Evolutionary conservation across 2,888 invertebrate genomes (phyloP), one percentile per base, ranked within the genome.

Genomic region (Drosophila borealis): DNA sequence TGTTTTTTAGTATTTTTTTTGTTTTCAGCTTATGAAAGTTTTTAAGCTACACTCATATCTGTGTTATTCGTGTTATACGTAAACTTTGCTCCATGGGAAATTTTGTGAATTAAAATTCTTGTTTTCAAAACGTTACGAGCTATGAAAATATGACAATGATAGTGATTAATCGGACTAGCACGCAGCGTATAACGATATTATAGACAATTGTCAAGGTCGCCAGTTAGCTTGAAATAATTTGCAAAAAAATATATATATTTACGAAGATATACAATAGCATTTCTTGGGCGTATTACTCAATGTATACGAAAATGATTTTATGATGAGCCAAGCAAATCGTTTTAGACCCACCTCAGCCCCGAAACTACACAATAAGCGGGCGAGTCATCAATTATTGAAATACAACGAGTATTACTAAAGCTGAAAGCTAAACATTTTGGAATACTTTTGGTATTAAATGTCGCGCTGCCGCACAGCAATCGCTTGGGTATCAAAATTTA

Each of bases 91-190:
- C 36, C 53, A 72, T 77, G 77, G 36, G 56, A 67, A 70, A 50
- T 57, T 77, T 75, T 64, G 64, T 75, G 75, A 75, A 75, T 75
- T 75, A 72, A 74, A 66, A 10, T 45, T 17, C 9, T 11, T 59
- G 3, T 19, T n/a, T 9, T 45, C 17, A n/a, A 6, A 17, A 41
- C 37, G 37, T 46, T 75, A 36, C 62, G 50, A 66, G 39, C 41
- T 42, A 41, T 19, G 42, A 45, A 25, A 39, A 36, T n/a, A 51
- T 57, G 39, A 1, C 39, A 36, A 34, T 34, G 33, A 44, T 55
- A 53, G 25, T 60, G 63, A 67, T 53, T 56, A 66, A 71, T 53
- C 33, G 29, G 5, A 4, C 37, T 29, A 44, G 60, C 70, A 74
- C 50, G 70, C 45, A 44, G 25, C 39, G 14, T 29, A 37, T 55